Evolutionary conservation across 2,888 invertebrate genomes (phyloP).

Genomic region (Prenolepis imparis): DNA sequence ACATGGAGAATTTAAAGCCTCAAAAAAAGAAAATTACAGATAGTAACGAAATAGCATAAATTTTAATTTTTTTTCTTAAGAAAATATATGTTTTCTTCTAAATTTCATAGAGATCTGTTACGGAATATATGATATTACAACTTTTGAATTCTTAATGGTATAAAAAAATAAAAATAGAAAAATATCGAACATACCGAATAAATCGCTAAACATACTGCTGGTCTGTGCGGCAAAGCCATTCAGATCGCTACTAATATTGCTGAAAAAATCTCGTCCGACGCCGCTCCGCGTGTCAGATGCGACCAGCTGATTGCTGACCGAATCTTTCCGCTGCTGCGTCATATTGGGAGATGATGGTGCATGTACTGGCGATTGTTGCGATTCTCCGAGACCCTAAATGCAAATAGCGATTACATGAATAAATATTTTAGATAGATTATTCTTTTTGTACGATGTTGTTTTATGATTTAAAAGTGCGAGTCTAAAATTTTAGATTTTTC

Average conservation of each 20-base stretch:
- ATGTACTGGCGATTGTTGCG: slow-evolving; percentile 84
- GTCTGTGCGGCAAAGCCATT: slow-evolving; percentile 97
- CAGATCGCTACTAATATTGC: slow-evolving; percentile 96
- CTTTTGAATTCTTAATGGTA: slow-evolving; percentile 9
- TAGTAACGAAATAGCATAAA: neutral
- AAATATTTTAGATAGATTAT: neutral
- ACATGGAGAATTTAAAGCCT: neutral
- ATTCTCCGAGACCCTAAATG: slow-evolving; percentile 86
- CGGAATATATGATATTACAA: neutral
- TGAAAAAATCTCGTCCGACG: slow-evolving; percentile 94
- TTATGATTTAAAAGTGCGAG: neutral
- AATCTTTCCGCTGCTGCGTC: slow-evolving; percentile 87
- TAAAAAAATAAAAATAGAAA: neutral
- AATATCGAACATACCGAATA: slow-evolving; percentile 90
- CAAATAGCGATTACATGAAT: neutral
- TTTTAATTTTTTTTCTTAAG: neutral
- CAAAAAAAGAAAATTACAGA: too few relatives aligned
- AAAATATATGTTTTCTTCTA: slow-evolving; percentile 2
- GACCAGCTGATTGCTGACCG: slow-evolving; percentile 88
- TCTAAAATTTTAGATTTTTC: neutral
- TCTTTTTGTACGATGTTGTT: too few relatives aligned
- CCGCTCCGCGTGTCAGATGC: slow-evolving; percentile 88
- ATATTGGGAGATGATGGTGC: slow-evolving; percentile 78
- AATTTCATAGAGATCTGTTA: neutral
- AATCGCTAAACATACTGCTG: slow-evolving; percentile 96